Conservation (phyloP, 2,888 invertebrate genomes). For the Tetranychus piercei region DNA sequence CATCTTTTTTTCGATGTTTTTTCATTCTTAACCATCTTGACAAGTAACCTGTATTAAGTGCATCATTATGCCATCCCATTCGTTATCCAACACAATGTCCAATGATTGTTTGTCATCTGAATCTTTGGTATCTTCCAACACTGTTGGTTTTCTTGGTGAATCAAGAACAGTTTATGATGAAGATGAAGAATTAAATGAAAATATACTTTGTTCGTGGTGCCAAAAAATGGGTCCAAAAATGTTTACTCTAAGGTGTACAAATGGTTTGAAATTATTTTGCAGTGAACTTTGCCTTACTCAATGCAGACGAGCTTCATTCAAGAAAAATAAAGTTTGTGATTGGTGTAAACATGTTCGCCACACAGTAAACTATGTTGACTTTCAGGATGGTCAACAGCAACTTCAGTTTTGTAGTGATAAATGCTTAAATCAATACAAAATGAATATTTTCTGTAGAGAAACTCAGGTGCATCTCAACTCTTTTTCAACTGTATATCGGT, state of each 20-base stretch:
- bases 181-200: conserved; percentile 23
- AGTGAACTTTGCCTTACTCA: conserved; percentile 78
- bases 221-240: conserved; percentile 32
- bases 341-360: conserved; percentile 80
- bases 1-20: not conserved
- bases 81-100: no score
- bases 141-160: not conserved
- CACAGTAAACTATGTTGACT: conserved; percentile 75
- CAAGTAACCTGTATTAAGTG: no score
- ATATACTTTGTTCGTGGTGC: conserved; percentile 34
- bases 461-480: conserved; percentile 76
- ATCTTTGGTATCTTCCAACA: not conserved
- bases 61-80: no score
- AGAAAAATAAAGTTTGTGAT: conserved; percentile 50
- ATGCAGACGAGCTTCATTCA: conserved; percentile 69
- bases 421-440: conserved; percentile 85
- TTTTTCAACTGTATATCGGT: conserved; percentile 45
- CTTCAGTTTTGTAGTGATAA: conserved; percentile 74
- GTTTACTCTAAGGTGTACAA: conserved; percentile 31
- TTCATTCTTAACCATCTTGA: not conserved
- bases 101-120: not conserved
- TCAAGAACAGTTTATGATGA: not conserved
- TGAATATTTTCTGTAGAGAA: conserved; percentile 87
- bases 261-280: conserved; percentile 43
- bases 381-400: conserved; percentile 73